phyloP scores from a whole-genome alignment of 2,113 vertebrate genomes.

The Erythrocercus mccallii region DNA sequence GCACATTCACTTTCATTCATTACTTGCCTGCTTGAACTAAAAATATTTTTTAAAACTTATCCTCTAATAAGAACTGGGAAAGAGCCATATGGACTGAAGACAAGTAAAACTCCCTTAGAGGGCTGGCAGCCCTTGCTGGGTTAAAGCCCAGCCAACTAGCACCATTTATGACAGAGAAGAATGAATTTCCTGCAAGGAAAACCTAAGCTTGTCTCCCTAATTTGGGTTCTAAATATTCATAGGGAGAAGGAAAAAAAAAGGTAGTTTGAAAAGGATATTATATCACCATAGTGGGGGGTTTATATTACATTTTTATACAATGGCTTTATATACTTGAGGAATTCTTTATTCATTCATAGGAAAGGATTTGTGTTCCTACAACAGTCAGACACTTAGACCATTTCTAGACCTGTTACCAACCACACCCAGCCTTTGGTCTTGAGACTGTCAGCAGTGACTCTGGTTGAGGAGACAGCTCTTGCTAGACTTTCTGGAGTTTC shows the following conservation, averaged over 20 bases:
- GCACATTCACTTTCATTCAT: background rate
- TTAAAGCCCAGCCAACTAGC: background rate
- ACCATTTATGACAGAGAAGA: background rate
- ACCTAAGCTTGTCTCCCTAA: background rate
- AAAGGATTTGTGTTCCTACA: background rate
- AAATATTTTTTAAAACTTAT: background rate
- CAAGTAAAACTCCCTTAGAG: background rate
- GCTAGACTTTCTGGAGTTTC: background rate
- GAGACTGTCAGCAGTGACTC: background rate
- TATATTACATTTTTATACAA: background rate
- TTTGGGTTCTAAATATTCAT: background rate
- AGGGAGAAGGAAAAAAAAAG: background rate
- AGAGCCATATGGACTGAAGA: background rate
- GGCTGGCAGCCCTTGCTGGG: background rate
- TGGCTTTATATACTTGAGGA: background rate
- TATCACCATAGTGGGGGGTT: background rate
- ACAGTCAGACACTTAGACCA: accelerated
- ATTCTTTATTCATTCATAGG: background rate
- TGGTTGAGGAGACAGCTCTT: background rate
- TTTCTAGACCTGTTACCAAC: background rate
- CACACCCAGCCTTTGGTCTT: background rate
- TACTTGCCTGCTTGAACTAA: slow-evolving; percentile 10
- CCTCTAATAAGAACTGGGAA: background rate
- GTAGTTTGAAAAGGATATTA: background rate
- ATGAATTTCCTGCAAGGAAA: background rate